phyloP scores from a whole-genome alignment of 1,140 invertebrate species.

The Drosophila pseudoananassae region DNA sequence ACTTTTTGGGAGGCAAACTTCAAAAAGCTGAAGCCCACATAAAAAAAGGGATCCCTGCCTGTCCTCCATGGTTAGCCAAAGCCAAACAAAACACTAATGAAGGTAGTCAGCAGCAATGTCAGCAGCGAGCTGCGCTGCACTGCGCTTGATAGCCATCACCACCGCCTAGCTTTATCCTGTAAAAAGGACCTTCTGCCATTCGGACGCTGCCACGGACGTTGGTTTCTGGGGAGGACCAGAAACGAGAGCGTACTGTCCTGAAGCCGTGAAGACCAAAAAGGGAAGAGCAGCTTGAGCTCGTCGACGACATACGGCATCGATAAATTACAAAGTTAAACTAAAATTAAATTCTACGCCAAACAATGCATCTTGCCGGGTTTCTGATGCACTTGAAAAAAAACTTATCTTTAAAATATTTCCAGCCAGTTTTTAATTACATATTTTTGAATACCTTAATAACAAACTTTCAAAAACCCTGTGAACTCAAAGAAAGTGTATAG shows the following conservation, averaged over 20 bases:
- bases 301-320: constrained; percentile 80
- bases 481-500: too few relatives aligned
- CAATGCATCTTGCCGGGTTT: constrained; percentile 73
- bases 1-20: constrained; percentile 60
- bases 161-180: constrained; percentile 22
- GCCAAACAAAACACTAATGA: constrained; percentile 82
- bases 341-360: constrained; percentile 83
- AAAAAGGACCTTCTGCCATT: constrained; percentile 39
- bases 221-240: background rate
- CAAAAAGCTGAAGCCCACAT: constrained; percentile 56
- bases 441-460: too few relatives aligned
- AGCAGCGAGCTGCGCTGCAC: constrained; percentile 28
- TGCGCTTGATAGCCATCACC: constrained; percentile 47
- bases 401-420: too few relatives aligned
- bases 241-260: background rate
- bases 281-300: constrained; percentile 43
- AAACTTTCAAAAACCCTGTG: too few relatives aligned
- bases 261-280: constrained; percentile 3
- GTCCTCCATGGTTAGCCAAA: constrained; percentile 70
- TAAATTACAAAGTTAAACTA: constrained; percentile 83
- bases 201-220: constrained; percentile 28
- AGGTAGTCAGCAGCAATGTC: constrained; percentile 66
- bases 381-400: constrained; percentile 8
- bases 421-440: too few relatives aligned
- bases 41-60: constrained; percentile 49